Base-by-base conservation (phyloP, 2,888 invertebrate genomes). In the Aphodius granarius region DNA sequence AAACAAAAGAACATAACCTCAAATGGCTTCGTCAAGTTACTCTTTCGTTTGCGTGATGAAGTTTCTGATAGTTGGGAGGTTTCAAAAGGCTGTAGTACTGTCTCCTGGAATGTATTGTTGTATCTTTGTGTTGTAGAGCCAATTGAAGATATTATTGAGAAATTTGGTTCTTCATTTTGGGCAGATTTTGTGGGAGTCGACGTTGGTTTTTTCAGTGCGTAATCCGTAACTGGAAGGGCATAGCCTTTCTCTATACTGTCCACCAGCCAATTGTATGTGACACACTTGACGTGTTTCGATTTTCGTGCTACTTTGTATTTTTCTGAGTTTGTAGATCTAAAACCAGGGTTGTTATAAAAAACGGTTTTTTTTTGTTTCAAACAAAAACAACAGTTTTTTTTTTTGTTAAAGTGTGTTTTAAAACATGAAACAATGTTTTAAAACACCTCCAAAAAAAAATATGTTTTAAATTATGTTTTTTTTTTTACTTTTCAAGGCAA, bases 181-280 rank as follows among this genome's bases (percentile, higher is more conserved):
- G 87, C 87, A 22, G 86, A 86, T 74, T 91, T 91, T 0, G 93
- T 90, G 0, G 95, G 95, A 0, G 94, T 94, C 0, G 95, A 95
- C 0, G 92, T 5, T 90, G 74, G 43, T 91, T 89, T 89, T 0
- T 89, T 89, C 0, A 90, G 87, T 0, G 92, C 89, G 73, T 90
- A 87, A 81, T 92, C 92, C 71, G 89, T 85, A 2, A 89, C 89
- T 0, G 93, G 92, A 64, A 94, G 81, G 0, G 94, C 92, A 78
- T 91, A 93, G 0, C 95, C 95, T 21, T 89, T 90, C 21, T 90
- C 88, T 0, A 93, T 89, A n/a, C 95, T 95, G 23, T 95, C 94
- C 74, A 90, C 89, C 63, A 97, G 88, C 97, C 98, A 98, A 1
- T 92, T 88, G 0, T 93, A 90, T 15, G 89, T 88, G 0, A 97